Conservation (phyloP, 2,797 vertebrate species). For the Geotria australis region DNA sequence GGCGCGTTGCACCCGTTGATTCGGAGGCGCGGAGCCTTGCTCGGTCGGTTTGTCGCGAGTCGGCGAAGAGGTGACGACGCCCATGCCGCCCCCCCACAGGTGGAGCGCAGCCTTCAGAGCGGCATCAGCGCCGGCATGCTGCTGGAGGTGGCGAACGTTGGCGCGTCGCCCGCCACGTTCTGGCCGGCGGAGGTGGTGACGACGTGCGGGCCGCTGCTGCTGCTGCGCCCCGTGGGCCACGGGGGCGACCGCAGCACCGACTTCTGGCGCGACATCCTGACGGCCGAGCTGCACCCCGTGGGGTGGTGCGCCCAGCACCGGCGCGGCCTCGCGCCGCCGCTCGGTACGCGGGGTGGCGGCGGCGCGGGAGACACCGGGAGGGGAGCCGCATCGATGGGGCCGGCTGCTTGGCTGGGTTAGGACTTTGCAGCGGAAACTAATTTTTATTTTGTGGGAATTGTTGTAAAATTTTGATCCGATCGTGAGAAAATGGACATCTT, state of each 20-base stretch:
- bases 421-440: too few relatives aligned
- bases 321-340: conserved; percentile 49
- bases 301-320: conserved; percentile 73
- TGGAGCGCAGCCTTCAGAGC: conserved; percentile 72
- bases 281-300: conserved; percentile 53
- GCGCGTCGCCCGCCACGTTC: conserved; percentile 27
- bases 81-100: conserved; percentile 17
- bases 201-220: conserved; percentile 68
- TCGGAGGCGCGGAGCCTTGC: too few relatives aligned
- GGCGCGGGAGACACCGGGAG: too few relatives aligned
- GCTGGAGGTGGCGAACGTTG: conserved; percentile 41
- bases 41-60: too few relatives aligned
- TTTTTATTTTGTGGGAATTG: too few relatives aligned
- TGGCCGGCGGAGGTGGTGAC: conserved; percentile 84
- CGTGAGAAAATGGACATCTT: too few relatives aligned
- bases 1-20: too few relatives aligned
- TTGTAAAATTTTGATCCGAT: too few relatives aligned
- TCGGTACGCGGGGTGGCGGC: conserved; percentile 21
- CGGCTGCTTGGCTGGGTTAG: too few relatives aligned
- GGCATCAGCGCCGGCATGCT: conserved; percentile 83
- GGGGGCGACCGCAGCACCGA: conserved; percentile 73
- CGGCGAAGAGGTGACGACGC: too few relatives aligned
- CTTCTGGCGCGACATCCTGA: conserved; percentile 90
- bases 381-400: too few relatives aligned
- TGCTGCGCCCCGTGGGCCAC: conserved; percentile 68